Conservation (phyloP, 37 sponge, comb jelly and placozoan species). For the Chondrilla cf. caribensis region DNA sequence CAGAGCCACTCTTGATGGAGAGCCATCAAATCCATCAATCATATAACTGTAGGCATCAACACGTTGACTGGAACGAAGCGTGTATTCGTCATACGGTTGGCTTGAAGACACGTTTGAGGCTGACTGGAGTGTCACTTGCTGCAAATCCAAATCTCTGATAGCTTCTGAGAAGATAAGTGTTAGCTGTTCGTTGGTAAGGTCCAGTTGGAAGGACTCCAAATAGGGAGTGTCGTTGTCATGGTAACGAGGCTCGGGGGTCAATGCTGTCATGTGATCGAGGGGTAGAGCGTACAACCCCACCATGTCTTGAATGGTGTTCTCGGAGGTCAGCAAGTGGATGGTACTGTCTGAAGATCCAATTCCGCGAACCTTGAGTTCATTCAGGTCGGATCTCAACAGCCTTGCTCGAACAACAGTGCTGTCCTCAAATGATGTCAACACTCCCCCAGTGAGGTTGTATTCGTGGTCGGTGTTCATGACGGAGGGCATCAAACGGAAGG, state of each 20-base stretch:
- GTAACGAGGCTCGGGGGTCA: constrained; percentile 14
- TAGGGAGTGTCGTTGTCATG: constrained; percentile 44
- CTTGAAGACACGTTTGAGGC: constrained; percentile 25
- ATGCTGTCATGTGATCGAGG: constrained; percentile 53
- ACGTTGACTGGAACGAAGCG: constrained; percentile 45
- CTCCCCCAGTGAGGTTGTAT: constrained; percentile 54
- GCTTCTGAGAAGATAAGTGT: constrained; percentile 77
- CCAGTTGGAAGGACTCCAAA: constrained; percentile 57
- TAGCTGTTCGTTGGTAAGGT: constrained; percentile 60
- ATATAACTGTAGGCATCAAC: constrained; percentile 13
- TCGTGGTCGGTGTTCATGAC: constrained; percentile 39
- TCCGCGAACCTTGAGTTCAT: constrained; percentile 71
- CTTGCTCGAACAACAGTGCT: constrained; percentile 35
- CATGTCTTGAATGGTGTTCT: constrained; percentile 70
- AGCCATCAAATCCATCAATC: constrained; percentile 51
- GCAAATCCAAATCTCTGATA: constrained; percentile 57
- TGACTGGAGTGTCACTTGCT: constrained; percentile 70
- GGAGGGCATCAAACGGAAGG: constrained; percentile 45
- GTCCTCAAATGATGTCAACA: constrained; percentile 36
- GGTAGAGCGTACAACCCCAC: constrained; percentile 46
- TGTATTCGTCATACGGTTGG: constrained; percentile 35
- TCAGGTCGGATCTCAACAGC: constrained; percentile 54
- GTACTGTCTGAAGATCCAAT: constrained; percentile 47
- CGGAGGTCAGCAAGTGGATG: constrained; percentile 39
- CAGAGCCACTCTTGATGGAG: constrained; percentile 56